Evolutionary conservation across 2,113 vertebrate species (phyloP), one percentile per base, ranked within the genome.

Genomic region (Saguinus midas): DNA sequence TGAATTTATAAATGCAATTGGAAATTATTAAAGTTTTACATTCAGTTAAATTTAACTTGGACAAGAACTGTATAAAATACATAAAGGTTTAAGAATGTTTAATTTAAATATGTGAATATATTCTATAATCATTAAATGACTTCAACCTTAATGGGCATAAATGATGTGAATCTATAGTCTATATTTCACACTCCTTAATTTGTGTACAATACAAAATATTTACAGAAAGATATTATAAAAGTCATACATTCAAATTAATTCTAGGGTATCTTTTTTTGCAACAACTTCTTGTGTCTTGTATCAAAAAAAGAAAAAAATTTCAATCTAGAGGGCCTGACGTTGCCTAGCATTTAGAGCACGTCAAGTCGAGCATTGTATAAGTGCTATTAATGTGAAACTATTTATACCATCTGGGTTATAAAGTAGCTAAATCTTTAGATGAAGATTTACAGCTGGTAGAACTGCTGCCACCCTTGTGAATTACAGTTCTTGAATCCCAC

Each of bases 311-410:
- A 9, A 52, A 66, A 78, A 25, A 17, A 25, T 48, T 23, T 21
- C 6, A 27, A 35, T n/a, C 6, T 18, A 35, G 27, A 55, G 3
- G 17, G 20, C n/a, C 29, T 3, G 3, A 29, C 5, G 20, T 1
- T n/a, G 23, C 35, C 37, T 68, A n/a, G 27, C n/a, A 35, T 27
- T 37, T 43, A 18, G 5, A 16, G 32, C 3, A 11, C 21, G 40
- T 52, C 29, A 7, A n/a, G 23, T 35, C 3, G 1, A 6, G 73
- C 45, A 23, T 1, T 3, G 12, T 5, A 2, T 3, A 14, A 43
- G 13, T 37, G 35, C 16, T 17, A 23, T 16, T 21, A 17, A 20
- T 43, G 29, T 17, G 64, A 79, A 45, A 61, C 13, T 37, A 45
- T 57, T 87, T 37, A 9, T 21, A 16, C 73, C n/a, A 50, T 50